Evolutionary conservation across 2,888 invertebrate genomes (phyloP).

Genomic region (Fabriciana adippe): DNA sequence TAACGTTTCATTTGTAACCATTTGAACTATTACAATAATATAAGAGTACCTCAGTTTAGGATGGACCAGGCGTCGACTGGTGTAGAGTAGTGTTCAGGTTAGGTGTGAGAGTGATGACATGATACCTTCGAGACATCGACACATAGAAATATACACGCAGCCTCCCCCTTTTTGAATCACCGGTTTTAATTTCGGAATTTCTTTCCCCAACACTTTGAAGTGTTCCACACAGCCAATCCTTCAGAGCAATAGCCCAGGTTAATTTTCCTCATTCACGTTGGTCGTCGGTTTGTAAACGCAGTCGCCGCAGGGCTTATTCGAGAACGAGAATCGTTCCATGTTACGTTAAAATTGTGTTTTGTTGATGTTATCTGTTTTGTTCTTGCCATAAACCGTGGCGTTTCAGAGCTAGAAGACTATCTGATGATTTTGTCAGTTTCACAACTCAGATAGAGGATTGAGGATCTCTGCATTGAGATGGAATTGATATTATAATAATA

Average conservation of each 20-base stretch:
- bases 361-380: conserved; percentile 77
- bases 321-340: conserved; percentile 74
- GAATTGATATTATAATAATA: conserved; percentile 57
- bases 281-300: conserved; percentile 61
- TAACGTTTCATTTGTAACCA: conserved; percentile 81
- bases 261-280: conserved; percentile 66
- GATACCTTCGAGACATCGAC: conserved; percentile 71
- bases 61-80: conserved; percentile 82
- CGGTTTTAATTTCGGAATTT: conserved; percentile 47
- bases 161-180: conserved; percentile 58
- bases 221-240: conserved; percentile 55
- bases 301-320: conserved; percentile 80
- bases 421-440: conserved; percentile 17
- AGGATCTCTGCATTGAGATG: conserved; percentile 41
- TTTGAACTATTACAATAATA: conserved; percentile 79
- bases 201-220: conserved; percentile 39
- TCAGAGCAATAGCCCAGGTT: conserved; percentile 75
- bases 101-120: conserved; percentile 68
- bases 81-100: conserved; percentile 70
- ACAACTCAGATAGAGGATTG: conserved; percentile 48
- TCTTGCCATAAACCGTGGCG: conserved; percentile 59
- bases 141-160: conserved; percentile 67
- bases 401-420: conserved; percentile 60
- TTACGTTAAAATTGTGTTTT: conserved; percentile 75
- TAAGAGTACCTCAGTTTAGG: conserved; percentile 81